These are phyloP conservation scores for Scomberomorus guttatus DNA, from an alignment of 2,797 vertebrate genomes.

Conservation along the genomic window DNA sequence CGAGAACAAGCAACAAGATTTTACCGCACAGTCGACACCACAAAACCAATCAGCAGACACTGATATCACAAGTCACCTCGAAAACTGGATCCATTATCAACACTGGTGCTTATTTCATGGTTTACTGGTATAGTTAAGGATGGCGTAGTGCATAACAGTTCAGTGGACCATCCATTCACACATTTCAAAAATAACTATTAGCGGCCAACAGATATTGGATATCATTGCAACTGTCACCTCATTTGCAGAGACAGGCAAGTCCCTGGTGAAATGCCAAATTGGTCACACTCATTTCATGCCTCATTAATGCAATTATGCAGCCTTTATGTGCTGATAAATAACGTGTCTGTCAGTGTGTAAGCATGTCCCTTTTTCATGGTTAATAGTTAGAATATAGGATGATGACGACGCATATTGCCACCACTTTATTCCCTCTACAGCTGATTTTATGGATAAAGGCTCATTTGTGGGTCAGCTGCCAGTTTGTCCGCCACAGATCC, in stretches of 20 bases:
- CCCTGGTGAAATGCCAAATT: slow-evolving; percentile 65
- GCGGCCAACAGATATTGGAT: slow-evolving; percentile 50
- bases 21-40: neutral
- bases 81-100: neutral
- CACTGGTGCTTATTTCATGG: neutral
- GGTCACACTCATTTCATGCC: slow-evolving; percentile 71
- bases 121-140: neutral
- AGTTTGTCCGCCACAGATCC: neutral
- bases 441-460: slow-evolving; percentile 20
- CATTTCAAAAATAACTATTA: slow-evolving; percentile 53
- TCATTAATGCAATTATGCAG: slow-evolving; percentile 72
- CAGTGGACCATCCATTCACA: slow-evolving; percentile 26
- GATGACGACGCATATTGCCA: slow-evolving; percentile 32
- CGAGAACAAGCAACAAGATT: neutral
- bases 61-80: neutral
- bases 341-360: slow-evolving; percentile 30
- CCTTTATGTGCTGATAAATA: slow-evolving; percentile 57
- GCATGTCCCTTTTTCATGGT: slow-evolving; percentile 18
- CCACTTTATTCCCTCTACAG: neutral
- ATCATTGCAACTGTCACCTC: slow-evolving; percentile 51
- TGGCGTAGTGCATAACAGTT: neutral
- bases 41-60: slow-evolving; percentile 16
- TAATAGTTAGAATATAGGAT: slow-evolving; percentile 12
- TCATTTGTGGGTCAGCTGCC: slow-evolving; percentile 9
- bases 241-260: slow-evolving; percentile 69